Base-by-base conservation (phyloP, 2,113 vertebrate species). In the Nematolebias whitei region DNA sequence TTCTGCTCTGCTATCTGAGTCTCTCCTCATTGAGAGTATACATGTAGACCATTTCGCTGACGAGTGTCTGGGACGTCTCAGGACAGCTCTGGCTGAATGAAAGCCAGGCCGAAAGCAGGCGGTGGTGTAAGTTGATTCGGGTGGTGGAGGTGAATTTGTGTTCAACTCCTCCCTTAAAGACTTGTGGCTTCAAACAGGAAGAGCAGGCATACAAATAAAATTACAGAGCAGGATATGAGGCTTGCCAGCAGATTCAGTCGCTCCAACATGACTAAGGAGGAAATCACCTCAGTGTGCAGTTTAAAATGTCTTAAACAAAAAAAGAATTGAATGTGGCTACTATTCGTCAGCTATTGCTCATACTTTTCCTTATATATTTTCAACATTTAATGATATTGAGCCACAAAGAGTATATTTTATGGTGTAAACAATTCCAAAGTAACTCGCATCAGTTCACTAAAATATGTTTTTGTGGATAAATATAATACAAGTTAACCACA, bases 231-330 rank as follows among this genome's bases (percentile, higher is more conserved):
- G 29, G 18, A 58, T 49, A 49, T 51, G 71, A 64, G 53, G 56
- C 19, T 41, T 57, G 61, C 70, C 85, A 82, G 76, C 71, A 73
- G 76, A 88, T 58, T 50, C 59, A 74, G 40, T 65, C 60, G 68
- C 54, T 80, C 78, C 40, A 56, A 24, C 48, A 63, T 78, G 74
- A 91, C 76, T 23, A 60, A 47, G 60, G 51, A 67, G 90, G 84
- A 89, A 78, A 79, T 91, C 84, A 90, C 79, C 69, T 68, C 63
- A 56, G 57, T 59, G 50, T 49, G 12, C 41, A 53, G 65, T 68
- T 73, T 39, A 54, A 53, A 44, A n/a, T n/a, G 40, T 12, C 29
- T 5, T 29, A 29, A n/a, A 49, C 29, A 61, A 29, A 50, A 66
- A 62, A n/a, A 18, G 11, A n/a, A 19, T 45, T 16, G 24, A 29